Percentiles rank a stretch among this genome's conserved stretches.
Evolutionary conservation across 2,113 vertebrate genomes (phyloP).

Genomic region (Microcebus tavaratra): DNA sequence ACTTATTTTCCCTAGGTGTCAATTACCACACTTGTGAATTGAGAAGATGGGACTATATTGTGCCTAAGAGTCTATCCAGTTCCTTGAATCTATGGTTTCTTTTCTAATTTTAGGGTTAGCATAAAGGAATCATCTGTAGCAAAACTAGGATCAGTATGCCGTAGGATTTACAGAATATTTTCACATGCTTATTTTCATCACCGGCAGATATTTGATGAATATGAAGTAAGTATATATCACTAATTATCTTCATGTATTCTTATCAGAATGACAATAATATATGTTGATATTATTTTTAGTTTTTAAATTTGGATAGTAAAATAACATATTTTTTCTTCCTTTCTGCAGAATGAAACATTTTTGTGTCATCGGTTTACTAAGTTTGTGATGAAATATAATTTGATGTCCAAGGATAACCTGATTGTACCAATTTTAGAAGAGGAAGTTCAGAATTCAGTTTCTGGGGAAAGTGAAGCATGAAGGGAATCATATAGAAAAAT

Average conservation of each 20-base stretch:
- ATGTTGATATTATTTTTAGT: neutral
- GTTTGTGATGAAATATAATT: slow-evolving; percentile 99
- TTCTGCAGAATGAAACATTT: slow-evolving; percentile 95
- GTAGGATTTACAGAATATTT: slow-evolving; percentile 99
- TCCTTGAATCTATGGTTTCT: slow-evolving; percentile 42
- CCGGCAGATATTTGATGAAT: slow-evolving; percentile 99
- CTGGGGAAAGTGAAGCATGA: slow-evolving; percentile 98
- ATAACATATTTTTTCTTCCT: slow-evolving; percentile 63
- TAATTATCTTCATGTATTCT: slow-evolving; percentile 18
- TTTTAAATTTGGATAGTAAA: slow-evolving; percentile 53
- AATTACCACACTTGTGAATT: neutral
- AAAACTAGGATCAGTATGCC: slow-evolving; percentile 98
- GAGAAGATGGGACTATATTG: neutral
- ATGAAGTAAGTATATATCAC: slow-evolving; percentile 91
- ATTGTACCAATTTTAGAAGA: slow-evolving; percentile 99
- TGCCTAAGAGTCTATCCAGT: neutral
- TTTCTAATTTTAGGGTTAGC: slow-evolving; percentile 91
- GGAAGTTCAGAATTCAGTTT: slow-evolving; percentile 95
- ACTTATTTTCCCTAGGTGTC: neutral
- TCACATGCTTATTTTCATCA: slow-evolving; percentile 99
- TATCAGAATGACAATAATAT: neutral
- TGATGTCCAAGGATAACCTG: slow-evolving; percentile 99
- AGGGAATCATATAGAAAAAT: slow-evolving; percentile 72
- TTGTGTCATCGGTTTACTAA: slow-evolving; percentile 99
- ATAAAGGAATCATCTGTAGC: slow-evolving; percentile 99